These are phyloP conservation scores for Oncopeltus fasciatus DNA, from an alignment of 1,140 invertebrate species.

Conservation along the genomic window DNA sequence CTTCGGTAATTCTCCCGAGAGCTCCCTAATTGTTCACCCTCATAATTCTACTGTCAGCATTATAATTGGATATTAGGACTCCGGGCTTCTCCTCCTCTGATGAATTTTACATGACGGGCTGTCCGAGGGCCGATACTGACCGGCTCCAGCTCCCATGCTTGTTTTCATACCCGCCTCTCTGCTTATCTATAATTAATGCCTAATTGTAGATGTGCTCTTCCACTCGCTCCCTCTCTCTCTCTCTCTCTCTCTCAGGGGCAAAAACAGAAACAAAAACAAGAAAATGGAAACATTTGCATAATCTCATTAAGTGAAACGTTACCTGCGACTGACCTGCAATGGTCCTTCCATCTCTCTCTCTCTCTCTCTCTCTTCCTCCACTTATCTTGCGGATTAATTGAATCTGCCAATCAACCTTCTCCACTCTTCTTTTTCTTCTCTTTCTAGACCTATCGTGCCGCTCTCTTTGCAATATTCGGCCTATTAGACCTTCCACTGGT, in stretches of 20 bases:
- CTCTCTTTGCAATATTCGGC: no score
- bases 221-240: no score
- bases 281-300: slow-evolving; percentile 16
- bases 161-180: background rate
- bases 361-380: no score
- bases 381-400: no score
- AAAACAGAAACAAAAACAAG: no score
- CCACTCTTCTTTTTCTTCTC: no score
- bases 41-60: slow-evolving; percentile 23
- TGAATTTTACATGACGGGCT: slow-evolving; percentile 21
- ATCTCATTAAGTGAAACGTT: slow-evolving; percentile 18
- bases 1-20: slow-evolving; percentile 10
- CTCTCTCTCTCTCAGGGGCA: no score
- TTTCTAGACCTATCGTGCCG: no score
- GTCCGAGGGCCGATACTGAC: background rate
- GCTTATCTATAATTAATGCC: background rate
- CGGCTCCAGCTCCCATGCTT: no score
- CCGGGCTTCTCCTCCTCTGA: slow-evolving; percentile 9
- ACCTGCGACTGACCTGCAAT: background rate
- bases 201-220: slow-evolving; percentile 13
- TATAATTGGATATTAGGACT: slow-evolving; percentile 23
- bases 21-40: slow-evolving; percentile 17
- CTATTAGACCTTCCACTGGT: no score
- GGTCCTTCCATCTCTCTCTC: background rate
- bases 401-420: slow-evolving; percentile 19